Base-by-base conservation (phyloP, 2,888 invertebrate genomes). In the Lapara coniferarum region DNA sequence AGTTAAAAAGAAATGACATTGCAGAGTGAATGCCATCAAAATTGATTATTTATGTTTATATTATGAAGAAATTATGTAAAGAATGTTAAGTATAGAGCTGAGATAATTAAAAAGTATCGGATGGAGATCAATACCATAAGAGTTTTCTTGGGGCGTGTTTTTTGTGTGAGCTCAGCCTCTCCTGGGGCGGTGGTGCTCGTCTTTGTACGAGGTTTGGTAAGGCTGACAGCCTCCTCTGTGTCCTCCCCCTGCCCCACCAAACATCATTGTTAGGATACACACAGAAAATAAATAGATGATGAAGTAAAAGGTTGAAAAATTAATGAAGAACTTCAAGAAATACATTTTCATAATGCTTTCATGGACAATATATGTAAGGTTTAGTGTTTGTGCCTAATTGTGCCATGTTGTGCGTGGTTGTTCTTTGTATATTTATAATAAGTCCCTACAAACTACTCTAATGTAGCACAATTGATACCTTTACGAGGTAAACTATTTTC, bases 101-200 rank as follows among this genome's bases (percentile, higher is more conserved):
- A 92, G 89, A 89, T 89, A 89, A 81, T 88, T 85, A 87, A 83
- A 86, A 87, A 63, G 80, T 71, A 70, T 51, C 16, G 53, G 69
- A 73, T 75, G 77, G 72, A 72, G 71, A 78, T 75, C 78, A 82
- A 79, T 93, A 93, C 93, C 93, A 92, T 92, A 70, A 81, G 89
- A 74, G 91, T 93, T 91, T 92, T 93, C 91, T 91, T 90, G 80
- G 91, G 83, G 75, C 92, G 92, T 81, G 92, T 93, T 85, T 93
- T 93, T 91, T 93, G 92, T 78, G 92, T 92, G 74, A 93, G 91
- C 74, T 92, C 86, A 78, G 92, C 93, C 78, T 93, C 93, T 85
- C 92, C 93, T 68, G 93, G 93, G 75, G 93, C 91, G 72, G 92
- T 92, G 71, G 93, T 92, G 87, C 91, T 92, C 77, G 91, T 93